Evolutionary conservation across 1,140 invertebrate species (phyloP), one percentile per base, ranked within the genome.

Genomic region (Tetramorium parvispinum): DNA sequence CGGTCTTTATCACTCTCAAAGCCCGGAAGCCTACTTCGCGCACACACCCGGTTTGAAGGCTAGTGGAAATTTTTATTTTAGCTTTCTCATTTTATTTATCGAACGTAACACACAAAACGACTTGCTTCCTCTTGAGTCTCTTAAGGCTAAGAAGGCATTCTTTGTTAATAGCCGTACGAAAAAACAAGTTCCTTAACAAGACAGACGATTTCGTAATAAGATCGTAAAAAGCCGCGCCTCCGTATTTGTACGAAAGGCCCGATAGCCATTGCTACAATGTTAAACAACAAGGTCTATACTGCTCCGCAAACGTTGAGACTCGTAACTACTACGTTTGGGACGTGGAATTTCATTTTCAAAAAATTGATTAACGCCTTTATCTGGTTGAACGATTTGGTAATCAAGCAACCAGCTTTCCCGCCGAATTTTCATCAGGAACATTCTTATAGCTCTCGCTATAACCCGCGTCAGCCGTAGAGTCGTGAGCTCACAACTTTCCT

Each of bases 1-100:
- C 0, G 99, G 97, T 0, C 95, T 99, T 0, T 99, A 99, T 95
- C 99, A 99, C 96, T 99, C 99, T 0, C 99, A 99, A 96, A 99
- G 98, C 94, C 98, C 99, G 0, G 99, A 99, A 96, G 98, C 98
- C 2, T 99, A 98, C 95, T 99, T 99, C 95, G 97, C 98, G 1
- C 99, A 99, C 93, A 97, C 98, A 0, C 98, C 99, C 0, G 99
- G 99, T n/a, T 95, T 99, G 0, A 99, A 98, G 96, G 98, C 98
- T 13, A 24, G 21, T 65, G 43, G 27, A 61, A 43, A 53, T 24
- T 53, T 53, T n/a, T 5, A 6, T n/a, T n/a, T 53, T 18, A 37
- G 2, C 16, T 46, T 68, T 37, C 70, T 71, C n/a, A 11, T 57
- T 27, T 68, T 27, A 51, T 70, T 70, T 68, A 21, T 70, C 16